Percentiles rank a stretch among this genome's conserved stretches.
Evolutionary conservation across 1,140 invertebrate species (phyloP).

Genomic region (Aphidius ervi): DNA sequence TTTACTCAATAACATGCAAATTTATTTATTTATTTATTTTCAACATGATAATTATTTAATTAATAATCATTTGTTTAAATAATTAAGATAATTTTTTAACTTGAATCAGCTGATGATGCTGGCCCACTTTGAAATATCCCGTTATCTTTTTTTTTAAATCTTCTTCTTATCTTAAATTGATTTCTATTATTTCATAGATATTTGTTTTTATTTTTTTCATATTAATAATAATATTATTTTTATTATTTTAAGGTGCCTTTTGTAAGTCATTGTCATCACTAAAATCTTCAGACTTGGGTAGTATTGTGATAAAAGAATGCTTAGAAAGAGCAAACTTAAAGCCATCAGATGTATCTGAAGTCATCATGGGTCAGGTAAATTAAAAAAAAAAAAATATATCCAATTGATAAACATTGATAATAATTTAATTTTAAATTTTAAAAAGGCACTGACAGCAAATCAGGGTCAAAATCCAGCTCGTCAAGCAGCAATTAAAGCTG

Average conservation of each 20-base stretch:
- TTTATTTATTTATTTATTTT: not conserved
- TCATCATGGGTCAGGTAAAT: constrained; percentile 81
- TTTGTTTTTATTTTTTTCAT: not conserved
- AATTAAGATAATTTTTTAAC: constrained; percentile 6
- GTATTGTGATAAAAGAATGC: constrained; percentile 71
- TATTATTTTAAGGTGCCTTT: constrained; percentile 60
- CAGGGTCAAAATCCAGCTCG: constrained; percentile 85
- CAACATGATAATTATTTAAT: not conserved
- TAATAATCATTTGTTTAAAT: not conserved
- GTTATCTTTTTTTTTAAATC: constrained; percentile 5
- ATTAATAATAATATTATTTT: constrained; percentile 9
- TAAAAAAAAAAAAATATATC: constrained; percentile 15
- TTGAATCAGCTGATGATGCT: not conserved
- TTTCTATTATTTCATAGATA: constrained; percentile 8
- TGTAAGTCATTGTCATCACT: constrained; percentile 66
- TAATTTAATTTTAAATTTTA: not conserved
- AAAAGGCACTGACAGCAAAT: constrained; percentile 64
- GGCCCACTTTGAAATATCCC: constrained; percentile 26
- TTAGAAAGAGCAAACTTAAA: constrained; percentile 60
- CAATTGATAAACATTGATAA: no score
- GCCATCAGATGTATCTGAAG: constrained; percentile 70
- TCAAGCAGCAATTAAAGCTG: constrained; percentile 74
- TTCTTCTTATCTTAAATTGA: constrained; percentile 2
- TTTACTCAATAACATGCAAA: not conserved
- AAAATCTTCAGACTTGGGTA: constrained; percentile 70